Percentiles rank a stretch among this genome's conserved stretches.
phyloP scores from a whole-genome alignment of 1,140 invertebrate species.

The Glossosoma conforme region DNA sequence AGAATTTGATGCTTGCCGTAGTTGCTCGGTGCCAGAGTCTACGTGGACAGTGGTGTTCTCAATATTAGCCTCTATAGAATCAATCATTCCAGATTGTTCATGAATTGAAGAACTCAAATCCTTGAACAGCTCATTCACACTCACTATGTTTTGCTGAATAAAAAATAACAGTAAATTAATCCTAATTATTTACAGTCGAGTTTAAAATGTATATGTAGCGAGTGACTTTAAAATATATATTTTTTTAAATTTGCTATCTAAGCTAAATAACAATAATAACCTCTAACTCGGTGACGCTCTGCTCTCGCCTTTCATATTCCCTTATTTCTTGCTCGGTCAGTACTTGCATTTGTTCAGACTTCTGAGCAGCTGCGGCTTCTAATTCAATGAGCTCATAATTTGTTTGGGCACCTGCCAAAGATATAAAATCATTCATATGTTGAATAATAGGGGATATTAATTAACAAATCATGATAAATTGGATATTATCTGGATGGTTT shows the following conservation, averaged over 20 bases:
- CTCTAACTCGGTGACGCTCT: slow-evolving; percentile 85
- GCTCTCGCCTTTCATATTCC: slow-evolving; percentile 83
- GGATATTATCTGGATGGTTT: slow-evolving; percentile 4
- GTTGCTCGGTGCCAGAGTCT: slow-evolving; percentile 71
- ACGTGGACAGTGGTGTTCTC: slow-evolving; percentile 87
- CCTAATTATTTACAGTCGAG: background rate
- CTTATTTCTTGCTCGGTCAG: slow-evolving; percentile 83
- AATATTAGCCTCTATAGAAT: slow-evolving; percentile 95
- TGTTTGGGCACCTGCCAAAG: background rate
- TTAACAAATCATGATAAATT: background rate
- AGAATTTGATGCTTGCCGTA: slow-evolving; percentile 77
- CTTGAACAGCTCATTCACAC: slow-evolving; percentile 98
- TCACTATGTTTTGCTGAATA: slow-evolving; percentile 83
- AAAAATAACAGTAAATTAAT: background rate
- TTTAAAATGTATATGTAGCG: background rate
- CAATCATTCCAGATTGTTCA: slow-evolving; percentile 93
- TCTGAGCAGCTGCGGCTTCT: slow-evolving; percentile 37
- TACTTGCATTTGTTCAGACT: slow-evolving; percentile 68
- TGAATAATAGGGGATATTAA: background rate
- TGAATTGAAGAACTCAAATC: slow-evolving; percentile 94
- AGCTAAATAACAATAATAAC: slow-evolving; percentile 51
- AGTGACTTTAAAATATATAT: background rate
- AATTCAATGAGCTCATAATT: slow-evolving; percentile 24
- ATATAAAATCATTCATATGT: background rate
- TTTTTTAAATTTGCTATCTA: background rate